Base-by-base conservation (phyloP, 1,140 invertebrate genomes). In the Atta cephalotes region DNA sequence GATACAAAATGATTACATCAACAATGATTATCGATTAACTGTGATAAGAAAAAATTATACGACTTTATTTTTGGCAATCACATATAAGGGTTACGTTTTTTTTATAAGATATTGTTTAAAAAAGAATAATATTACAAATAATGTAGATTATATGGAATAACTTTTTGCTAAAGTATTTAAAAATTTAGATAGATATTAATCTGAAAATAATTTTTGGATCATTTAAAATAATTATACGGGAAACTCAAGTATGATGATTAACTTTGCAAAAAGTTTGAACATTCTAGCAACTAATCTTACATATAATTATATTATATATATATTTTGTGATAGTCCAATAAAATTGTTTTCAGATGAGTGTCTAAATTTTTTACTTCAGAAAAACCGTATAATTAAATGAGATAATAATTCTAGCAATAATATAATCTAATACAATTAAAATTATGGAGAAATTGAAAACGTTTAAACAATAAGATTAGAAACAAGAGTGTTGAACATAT, bases 341-440 rank as follows among this genome's bases (percentile, higher is more conserved):
- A 9, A 45, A 45, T 45, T 45, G 39, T 45, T 10, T 45, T 45
- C 39, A 10, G 2, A 10, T 39, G 0, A 0, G 5, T 39, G 7
- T 45, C 39, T 45, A 45, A 45, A 45, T 45, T 45, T 45, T 45
- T 10, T 45, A 45, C 7, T 10, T 45, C 9, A 10, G 39, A 0
- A 45, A 45, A 45, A 45, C 9, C 14, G 16, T 16, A 0, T 53
- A 53, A 53, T 53, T 6, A 56, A 72, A 56, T 6, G 18, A 1
- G 28, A 74, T 74, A 35, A 74, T n/a, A 74, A 58, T 74, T 74
- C 12, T 1, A 45, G 10, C 10, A 18, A 35, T 35, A 66, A n/a
- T 66, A 16, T 18, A 31, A 71, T 71, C 14, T 51, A 70, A 28
- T 14, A 76, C 35, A 35, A 35, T 58, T 12, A 74, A 56, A 31